Evolutionary conservation across 2,113 vertebrate genomes (phyloP).

Genomic region (Eonycteris spelaea): DNA sequence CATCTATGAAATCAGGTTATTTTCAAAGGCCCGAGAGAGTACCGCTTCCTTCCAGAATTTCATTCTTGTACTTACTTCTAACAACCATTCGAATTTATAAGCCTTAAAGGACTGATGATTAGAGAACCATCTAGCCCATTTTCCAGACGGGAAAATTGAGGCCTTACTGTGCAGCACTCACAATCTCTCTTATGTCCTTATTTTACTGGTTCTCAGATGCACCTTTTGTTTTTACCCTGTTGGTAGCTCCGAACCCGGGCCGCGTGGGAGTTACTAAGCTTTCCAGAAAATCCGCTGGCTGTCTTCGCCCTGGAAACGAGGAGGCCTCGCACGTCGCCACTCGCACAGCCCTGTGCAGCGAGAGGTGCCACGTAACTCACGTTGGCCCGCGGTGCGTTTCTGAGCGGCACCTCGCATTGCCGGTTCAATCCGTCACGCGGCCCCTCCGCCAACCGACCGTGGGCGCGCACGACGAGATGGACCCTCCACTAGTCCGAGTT

Average conservation of each 20-base stretch:
- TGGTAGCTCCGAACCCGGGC: not conserved
- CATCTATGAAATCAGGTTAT: not conserved
- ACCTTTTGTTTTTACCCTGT: not conserved
- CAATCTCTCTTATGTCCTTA: not conserved
- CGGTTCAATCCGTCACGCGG: rapidly evolving
- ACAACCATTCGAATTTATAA: not conserved
- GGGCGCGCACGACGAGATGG: rapidly evolving
- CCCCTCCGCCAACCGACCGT: not conserved
- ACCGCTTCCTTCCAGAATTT: not conserved
- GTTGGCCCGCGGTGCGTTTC: not conserved
- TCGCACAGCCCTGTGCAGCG: not conserved
- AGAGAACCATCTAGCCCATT: not conserved
- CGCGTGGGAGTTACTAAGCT: not conserved
- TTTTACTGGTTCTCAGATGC: not conserved
- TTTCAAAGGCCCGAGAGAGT: not conserved
- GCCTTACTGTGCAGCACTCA: not conserved
- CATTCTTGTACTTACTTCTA: not conserved
- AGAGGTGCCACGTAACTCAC: not conserved
- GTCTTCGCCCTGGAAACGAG: not conserved
- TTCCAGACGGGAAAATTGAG: not conserved
- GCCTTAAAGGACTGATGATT: not conserved
- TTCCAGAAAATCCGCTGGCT: not conserved
- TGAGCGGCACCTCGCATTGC: not conserved
- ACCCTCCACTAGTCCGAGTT: not conserved
- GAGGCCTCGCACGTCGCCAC: not conserved